These are phyloP conservation scores for Catharus ustulatus DNA, from an alignment of 2,797 vertebrate species.

Conservation along the genomic window DNA sequence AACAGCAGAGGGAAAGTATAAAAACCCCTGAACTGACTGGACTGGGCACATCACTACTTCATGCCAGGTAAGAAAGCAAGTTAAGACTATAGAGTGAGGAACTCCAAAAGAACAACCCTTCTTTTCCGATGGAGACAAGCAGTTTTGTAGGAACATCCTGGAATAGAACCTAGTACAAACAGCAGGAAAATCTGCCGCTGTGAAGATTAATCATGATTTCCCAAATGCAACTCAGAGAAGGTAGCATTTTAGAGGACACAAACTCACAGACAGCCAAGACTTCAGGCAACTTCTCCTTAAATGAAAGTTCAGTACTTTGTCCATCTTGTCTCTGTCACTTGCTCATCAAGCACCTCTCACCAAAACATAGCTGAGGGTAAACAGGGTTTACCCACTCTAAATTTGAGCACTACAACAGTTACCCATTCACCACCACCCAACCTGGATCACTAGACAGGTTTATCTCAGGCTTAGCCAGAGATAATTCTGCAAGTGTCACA, in stretches of 20 bases:
- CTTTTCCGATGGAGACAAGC: neutral
- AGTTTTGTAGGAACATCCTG: neutral
- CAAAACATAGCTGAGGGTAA: neutral
- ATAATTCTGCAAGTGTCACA: neutral
- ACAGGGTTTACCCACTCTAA: neutral
- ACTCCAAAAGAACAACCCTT: neutral
- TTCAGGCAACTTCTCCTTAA: neutral
- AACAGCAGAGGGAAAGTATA: neutral
- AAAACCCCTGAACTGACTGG: neutral
- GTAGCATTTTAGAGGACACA: neutral
- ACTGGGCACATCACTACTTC: neutral
- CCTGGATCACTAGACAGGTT: neutral
- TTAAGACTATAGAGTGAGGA: neutral
- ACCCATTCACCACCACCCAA: neutral
- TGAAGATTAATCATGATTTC: neutral
- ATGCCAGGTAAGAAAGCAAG: neutral
- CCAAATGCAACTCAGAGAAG: neutral
- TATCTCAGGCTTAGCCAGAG: neutral
- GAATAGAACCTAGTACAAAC: neutral
- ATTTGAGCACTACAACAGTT: neutral
- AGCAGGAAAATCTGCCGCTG: neutral
- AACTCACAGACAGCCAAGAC: neutral
- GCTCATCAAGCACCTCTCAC: neutral
- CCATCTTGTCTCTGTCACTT: neutral
- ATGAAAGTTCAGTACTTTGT: neutral